Conservation (phyloP, 30 jellyfish, hydroid and myxozoan species). For the Thelohanellus kitauei region DNA sequence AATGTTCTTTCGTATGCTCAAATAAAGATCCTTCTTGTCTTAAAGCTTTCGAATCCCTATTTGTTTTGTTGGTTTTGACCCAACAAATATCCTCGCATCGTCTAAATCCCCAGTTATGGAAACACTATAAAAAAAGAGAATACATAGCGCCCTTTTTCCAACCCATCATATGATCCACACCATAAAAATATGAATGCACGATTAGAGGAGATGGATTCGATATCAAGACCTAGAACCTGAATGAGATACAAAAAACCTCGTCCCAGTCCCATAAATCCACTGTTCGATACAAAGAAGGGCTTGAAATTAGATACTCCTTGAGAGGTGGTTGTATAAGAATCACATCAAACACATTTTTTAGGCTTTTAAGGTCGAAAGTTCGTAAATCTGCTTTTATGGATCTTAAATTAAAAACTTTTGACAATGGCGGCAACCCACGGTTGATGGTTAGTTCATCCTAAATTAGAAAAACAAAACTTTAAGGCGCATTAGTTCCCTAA, state of each 20-base stretch:
- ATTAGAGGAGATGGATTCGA: slow-evolving; percentile 61
- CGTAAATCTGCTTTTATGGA: slow-evolving; percentile 36
- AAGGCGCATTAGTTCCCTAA: slow-evolving; percentile 37
- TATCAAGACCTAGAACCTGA: slow-evolving; percentile 33
- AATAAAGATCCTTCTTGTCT: slow-evolving; percentile 13
- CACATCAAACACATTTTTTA: slow-evolving; percentile 56
- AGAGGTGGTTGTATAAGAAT: slow-evolving; percentile 67
- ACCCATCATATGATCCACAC: slow-evolving; percentile 95
- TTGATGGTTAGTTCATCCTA: slow-evolving; percentile 40
- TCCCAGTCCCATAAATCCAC: slow-evolving; percentile 97
- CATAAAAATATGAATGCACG: slow-evolving; percentile 63
- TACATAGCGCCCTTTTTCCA: slow-evolving; percentile 40
- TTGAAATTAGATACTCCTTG: slow-evolving; percentile 51
- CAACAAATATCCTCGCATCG: slow-evolving; percentile 95
- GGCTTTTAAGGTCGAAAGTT: slow-evolving; percentile 25
- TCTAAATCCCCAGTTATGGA: slow-evolving; percentile 86
- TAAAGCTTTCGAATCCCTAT: slow-evolving; percentile 6
- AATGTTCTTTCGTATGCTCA: slow-evolving; percentile 89
- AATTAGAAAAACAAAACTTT: slow-evolving; percentile 5
- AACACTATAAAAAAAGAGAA: slow-evolving; percentile 4
- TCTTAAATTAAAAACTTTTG: slow-evolving; percentile 1
- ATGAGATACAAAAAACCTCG: slow-evolving; percentile 8
- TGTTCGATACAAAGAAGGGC: slow-evolving; percentile 62
- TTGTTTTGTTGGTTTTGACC: slow-evolving; percentile 54
- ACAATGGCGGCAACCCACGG: slow-evolving; percentile 79